Conservation (phyloP, 2,888 invertebrate genomes). For the Blastobasis adustella region DNA sequence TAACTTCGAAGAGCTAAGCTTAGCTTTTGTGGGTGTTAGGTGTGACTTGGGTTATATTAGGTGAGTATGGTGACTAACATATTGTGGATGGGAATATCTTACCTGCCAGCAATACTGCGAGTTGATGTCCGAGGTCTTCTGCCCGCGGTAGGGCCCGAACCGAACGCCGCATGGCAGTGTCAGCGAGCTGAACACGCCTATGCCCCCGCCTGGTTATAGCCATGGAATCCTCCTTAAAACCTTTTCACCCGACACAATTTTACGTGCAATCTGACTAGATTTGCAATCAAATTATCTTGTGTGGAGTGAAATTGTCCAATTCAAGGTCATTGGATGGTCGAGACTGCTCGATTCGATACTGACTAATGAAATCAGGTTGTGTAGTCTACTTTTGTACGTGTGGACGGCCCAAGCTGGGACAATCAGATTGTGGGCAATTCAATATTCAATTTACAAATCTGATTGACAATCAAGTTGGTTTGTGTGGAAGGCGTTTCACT, state of each 20-base stretch:
- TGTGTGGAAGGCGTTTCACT: too few relatives aligned
- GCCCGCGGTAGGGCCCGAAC: constrained; percentile 54
- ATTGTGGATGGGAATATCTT: neutral
- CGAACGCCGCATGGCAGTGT: constrained; percentile 50
- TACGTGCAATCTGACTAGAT: too few relatives aligned
- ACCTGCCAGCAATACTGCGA: constrained; percentile 61
- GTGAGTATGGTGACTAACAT: neutral
- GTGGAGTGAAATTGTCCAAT: too few relatives aligned
- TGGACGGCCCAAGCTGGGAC: neutral
- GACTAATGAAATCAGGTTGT: neutral
- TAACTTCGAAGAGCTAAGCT: too few relatives aligned
- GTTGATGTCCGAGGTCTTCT: constrained; percentile 17
- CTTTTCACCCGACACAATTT: too few relatives aligned
- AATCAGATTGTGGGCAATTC: too few relatives aligned
- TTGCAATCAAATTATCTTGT: too few relatives aligned
- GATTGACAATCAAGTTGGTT: too few relatives aligned
- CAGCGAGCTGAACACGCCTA: constrained; percentile 49
- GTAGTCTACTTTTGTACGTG: neutral
- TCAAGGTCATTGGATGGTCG: too few relatives aligned
- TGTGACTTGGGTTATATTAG: neutral
- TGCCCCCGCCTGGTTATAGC: constrained; percentile 37
- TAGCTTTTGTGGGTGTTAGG: neutral
- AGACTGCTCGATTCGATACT: too few relatives aligned
- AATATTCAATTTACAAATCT: too few relatives aligned
- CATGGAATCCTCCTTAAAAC: too few relatives aligned